Conservation (phyloP, 2,113 vertebrate species). For the Pseudorasbora parva region DNA sequence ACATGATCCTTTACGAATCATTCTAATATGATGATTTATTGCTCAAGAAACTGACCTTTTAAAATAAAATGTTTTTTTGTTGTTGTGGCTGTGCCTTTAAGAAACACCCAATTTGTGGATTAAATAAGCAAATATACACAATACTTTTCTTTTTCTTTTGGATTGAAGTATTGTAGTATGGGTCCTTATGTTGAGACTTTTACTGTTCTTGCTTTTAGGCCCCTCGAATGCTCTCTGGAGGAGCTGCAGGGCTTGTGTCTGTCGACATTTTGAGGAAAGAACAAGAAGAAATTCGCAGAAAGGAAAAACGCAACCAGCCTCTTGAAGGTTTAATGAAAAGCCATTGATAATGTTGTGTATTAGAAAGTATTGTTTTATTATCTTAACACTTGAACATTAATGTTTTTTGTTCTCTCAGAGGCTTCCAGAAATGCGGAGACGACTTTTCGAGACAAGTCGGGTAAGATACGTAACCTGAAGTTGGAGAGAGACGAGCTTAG, state of each 20-base stretch:
- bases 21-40: too few relatives aligned
- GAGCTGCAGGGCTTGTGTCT: conserved; percentile 84
- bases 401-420: conserved; percentile 70
- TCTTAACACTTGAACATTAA: background rate
- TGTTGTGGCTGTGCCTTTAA: background rate
- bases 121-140: background rate
- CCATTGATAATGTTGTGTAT: background rate
- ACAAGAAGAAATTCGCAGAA: conserved; percentile 81
- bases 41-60: too few relatives aligned
- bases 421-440: conserved; percentile 84
- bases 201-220: conserved; percentile 63
- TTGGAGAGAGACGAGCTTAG: conserved; percentile 83
- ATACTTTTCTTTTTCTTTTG: background rate
- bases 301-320: conserved; percentile 73
- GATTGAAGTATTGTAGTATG: background rate
- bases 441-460: conserved; percentile 88
- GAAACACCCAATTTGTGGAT: background rate
- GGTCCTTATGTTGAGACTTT: background rate
- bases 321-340: conserved; percentile 80
- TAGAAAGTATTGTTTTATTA: background rate
- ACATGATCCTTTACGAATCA: too few relatives aligned
- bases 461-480: conserved; percentile 85
- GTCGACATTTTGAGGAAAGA: conserved; percentile 82
- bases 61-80: background rate
- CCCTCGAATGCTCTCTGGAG: conserved; percentile 81